Conservation (phyloP, 2,888 invertebrate genomes). For the Galeruca laticollis region DNA sequence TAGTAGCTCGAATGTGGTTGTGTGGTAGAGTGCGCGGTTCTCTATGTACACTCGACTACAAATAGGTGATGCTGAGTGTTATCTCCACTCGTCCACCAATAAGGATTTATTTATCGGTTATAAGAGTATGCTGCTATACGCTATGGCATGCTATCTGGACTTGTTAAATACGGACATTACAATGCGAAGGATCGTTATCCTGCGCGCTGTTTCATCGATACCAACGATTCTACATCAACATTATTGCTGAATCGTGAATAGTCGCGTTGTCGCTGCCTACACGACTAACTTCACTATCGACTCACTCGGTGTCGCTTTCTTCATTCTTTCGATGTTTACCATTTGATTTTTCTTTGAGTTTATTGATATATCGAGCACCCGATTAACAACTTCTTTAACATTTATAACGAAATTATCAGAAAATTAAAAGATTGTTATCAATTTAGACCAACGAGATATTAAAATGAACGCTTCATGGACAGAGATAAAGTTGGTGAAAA, state of each 20-base stretch:
- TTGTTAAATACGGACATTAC: constrained; percentile 67
- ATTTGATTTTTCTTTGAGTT: constrained; percentile 11
- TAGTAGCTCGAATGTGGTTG: constrained; percentile 48
- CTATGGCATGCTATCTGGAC: constrained; percentile 61
- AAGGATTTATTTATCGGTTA: constrained; percentile 64
- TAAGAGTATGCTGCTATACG: constrained; percentile 52
- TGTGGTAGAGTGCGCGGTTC: constrained; percentile 42
- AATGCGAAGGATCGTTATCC: constrained; percentile 67
- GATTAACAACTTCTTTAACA: not conserved
- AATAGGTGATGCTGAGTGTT: constrained; percentile 62
- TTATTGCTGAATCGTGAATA: constrained; percentile 67
- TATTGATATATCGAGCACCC: not conserved
- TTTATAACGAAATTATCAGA: not conserved
- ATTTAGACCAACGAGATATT: no score
- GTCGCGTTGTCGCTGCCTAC: constrained; percentile 64
- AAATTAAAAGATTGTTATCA: no score
- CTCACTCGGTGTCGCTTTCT: constrained; percentile 46
- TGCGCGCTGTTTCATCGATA: constrained; percentile 64
- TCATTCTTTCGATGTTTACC: constrained; percentile 30
- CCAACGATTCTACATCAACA: constrained; percentile 66
- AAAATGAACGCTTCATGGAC: no score
- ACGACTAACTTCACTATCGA: constrained; percentile 44
- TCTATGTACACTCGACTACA: constrained; percentile 55
- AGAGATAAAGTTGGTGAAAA: no score
- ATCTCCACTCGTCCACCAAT: constrained; percentile 61